These are phyloP conservation scores for Drosophila obscura DNA, from an alignment of 1,140 invertebrate genomes.

Conservation along the genomic window DNA sequence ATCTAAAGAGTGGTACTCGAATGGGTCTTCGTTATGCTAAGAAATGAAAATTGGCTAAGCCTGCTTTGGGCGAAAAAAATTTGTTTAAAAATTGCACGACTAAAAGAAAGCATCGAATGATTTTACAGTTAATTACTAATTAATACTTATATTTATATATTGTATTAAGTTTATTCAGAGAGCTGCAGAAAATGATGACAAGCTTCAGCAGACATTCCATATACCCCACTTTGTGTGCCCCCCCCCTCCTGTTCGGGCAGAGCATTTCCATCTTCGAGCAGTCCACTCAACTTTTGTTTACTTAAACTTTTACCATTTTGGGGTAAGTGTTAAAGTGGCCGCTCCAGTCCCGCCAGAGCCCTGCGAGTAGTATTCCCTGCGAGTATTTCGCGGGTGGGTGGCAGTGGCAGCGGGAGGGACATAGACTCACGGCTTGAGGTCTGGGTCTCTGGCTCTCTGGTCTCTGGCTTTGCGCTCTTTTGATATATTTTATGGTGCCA, in stretches of 20 bases:
- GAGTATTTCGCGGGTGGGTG: constrained; percentile 1
- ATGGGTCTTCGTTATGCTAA: no score
- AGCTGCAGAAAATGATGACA: not conserved
- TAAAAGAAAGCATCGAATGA: no score
- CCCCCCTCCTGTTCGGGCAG: constrained; percentile 3
- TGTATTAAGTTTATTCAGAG: no score
- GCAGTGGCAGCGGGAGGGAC: constrained; percentile 1
- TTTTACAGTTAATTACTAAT: no score
- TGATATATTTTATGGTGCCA: constrained; percentile 66
- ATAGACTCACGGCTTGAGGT: constrained; percentile 35
- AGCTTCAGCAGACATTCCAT: not conserved
- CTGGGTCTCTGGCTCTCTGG: constrained; percentile 44
- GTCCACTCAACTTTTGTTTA: constrained; percentile 75
- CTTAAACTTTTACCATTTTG: constrained; percentile 80
- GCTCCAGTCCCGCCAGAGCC: constrained; percentile 33
- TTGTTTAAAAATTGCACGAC: no score
- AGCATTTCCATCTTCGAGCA: constrained; percentile 47
- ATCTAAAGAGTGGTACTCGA: no score
- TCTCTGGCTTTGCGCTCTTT: constrained; percentile 5
- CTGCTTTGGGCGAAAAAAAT: no score
- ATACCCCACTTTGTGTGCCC: not conserved
- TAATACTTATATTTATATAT: no score
- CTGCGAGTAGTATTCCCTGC: constrained; percentile 1
- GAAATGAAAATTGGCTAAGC: no score
- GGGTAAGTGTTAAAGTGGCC: constrained; percentile 76